These are phyloP conservation scores for Toxotes chatareus DNA, from an alignment of 2,113 vertebrate species.

Conservation along the genomic window DNA sequence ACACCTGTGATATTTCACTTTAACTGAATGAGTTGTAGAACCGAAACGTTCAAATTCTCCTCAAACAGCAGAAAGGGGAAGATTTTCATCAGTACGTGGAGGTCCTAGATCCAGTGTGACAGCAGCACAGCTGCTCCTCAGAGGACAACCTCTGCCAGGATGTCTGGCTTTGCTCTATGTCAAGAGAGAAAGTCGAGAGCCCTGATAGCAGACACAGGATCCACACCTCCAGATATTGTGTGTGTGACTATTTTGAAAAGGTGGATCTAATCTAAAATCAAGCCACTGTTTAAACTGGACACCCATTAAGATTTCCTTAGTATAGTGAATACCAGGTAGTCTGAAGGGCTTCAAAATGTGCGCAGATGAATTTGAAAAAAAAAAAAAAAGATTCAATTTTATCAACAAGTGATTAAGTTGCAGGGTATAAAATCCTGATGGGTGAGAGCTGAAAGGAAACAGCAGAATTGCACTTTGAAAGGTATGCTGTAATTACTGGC, in stretches of 20 bases:
- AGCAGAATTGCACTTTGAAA: conserved; percentile 80
- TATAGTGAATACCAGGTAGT: conserved; percentile 30
- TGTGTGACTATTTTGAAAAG: conserved; percentile 9
- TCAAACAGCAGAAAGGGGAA: conserved; percentile 20
- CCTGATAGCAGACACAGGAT: conserved; percentile 1
- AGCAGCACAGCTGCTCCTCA: conserved; percentile 34
- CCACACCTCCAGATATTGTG: neutral
- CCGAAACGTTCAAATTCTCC: conserved; percentile 3
- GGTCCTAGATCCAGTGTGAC: conserved; percentile 15
- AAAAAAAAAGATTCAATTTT: conserved; percentile 33
- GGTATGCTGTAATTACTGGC: conserved; percentile 79
- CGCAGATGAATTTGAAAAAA: conserved; percentile 36
- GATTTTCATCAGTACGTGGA: neutral
- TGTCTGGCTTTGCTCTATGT: conserved; percentile 44
- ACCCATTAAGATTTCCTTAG: conserved; percentile 15
- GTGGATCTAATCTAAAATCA: conserved; percentile 19
- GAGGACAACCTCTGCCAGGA: conserved; percentile 35
- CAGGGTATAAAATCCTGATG: conserved; percentile 52
- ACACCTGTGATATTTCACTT: conserved; percentile 16
- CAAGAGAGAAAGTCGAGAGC: conserved; percentile 16
- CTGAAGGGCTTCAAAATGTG: conserved; percentile 64
- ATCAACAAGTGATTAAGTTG: conserved; percentile 32
- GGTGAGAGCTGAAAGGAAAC: conserved; percentile 69
- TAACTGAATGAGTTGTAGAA: neutral
- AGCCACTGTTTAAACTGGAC: conserved; percentile 36